Evolutionary conservation across 2,888 invertebrate genomes (phyloP).

Genomic region (Hecatera dysodea): DNA sequence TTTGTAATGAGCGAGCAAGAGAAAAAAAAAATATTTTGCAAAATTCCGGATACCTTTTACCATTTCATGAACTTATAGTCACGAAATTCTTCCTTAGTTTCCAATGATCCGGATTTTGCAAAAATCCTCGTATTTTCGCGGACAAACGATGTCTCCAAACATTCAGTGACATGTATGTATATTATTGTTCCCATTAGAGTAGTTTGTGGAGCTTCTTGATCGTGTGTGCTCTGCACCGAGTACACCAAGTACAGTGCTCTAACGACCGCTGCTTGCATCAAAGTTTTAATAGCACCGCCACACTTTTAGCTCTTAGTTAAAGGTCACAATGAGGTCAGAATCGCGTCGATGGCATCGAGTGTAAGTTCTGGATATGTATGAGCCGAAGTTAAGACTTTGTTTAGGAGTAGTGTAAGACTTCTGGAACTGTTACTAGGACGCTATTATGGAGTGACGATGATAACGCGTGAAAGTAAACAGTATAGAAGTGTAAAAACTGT

Average conservation of each 20-base stretch:
- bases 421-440: neutral
- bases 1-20: no score
- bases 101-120: neutral
- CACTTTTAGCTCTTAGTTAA: conserved; percentile 83
- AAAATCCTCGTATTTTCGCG: neutral
- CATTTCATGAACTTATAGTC: no score
- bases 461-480: neutral
- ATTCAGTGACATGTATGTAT: conserved; percentile 3
- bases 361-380: conserved; percentile 25
- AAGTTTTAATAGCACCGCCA: conserved; percentile 84
- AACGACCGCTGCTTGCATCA: conserved; percentile 80
- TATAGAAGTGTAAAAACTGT: neutral
- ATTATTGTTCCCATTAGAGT: conserved; percentile 64
- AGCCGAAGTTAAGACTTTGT: conserved; percentile 3
- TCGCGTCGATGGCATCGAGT: conserved; percentile 53
- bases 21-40: no score
- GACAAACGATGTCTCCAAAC: neutral
- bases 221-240: conserved; percentile 62
- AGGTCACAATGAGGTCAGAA: conserved; percentile 77
- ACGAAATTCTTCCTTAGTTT: neutral
- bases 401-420: neutral
- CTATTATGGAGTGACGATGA: neutral
- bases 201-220: conserved; percentile 58
- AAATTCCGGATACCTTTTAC: no score
- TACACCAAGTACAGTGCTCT: conserved; percentile 77